Base-by-base conservation (phyloP, 2,888 invertebrate genomes). In the Dioctria rufipes region DNA sequence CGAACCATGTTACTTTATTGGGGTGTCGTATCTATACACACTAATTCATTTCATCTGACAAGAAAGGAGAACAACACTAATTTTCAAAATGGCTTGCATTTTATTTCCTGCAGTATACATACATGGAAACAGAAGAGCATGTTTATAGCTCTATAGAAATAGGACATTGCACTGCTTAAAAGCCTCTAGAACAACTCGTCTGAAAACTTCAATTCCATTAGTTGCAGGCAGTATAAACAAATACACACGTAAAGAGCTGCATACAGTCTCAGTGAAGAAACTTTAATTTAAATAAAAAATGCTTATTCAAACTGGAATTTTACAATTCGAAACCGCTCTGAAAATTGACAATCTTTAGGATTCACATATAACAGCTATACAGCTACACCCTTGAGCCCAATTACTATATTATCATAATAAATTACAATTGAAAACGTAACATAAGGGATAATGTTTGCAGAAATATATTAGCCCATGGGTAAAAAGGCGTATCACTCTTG, bases 361-460 rank as follows among this genome's bases (percentile, higher is more conserved):
- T 4, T 8, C 54, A 54, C 4, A 54, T n/a, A 46, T 46, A 46
- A 46, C 8, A 46, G 46, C 8, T 46, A 46, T 8, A 46, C 25
- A 25, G 25, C 25, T 25, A 25, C 37, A 69, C 11, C 11, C 51
- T 9, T 39, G 69, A 25, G 69, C 25, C 49, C 40, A 69, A 69
- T 69, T 69, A 69, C 51, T 51, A 49, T 69, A 69, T 69, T 69
- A 69, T 69, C 40, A 49, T 69, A 69, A 69, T 69, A 51, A 69
- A 69, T 69, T 37, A 69, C 69, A 69, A 69, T 69, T 69, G 49
- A 51, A n/a, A 51, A 49, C 37, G 51, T 51, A 39, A 51, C 49
- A 69, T 69, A 69, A 51, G 37, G 49, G 69, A 39, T 25, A 51
- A 51, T 69, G 49, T 69, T 69, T 69, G 69, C 69, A 69, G 11